Conservation (phyloP, 2,797 vertebrate species). For the Trematomus bernacchii region DNA sequence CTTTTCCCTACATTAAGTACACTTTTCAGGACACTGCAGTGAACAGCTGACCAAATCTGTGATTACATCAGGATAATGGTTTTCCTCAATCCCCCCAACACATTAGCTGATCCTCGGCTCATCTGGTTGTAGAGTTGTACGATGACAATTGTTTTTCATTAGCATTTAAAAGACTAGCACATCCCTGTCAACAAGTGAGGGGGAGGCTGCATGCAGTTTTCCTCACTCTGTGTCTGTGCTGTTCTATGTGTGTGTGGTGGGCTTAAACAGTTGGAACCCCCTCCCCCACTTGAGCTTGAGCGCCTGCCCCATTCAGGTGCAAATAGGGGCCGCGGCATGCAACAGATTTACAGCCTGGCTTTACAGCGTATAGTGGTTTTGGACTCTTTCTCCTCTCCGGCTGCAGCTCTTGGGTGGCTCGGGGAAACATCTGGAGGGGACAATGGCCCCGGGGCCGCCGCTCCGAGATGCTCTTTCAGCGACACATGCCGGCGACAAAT, state of each 20-base stretch:
- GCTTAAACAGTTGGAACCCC: slow-evolving; percentile 9
- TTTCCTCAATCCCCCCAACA: slow-evolving; percentile 8
- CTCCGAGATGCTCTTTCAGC: slow-evolving; percentile 44
- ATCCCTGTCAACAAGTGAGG: slow-evolving; percentile 35
- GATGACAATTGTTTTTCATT: slow-evolving; percentile 42
- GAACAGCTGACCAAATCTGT: slow-evolving; percentile 43
- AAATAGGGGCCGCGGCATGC: slow-evolving; percentile 61
- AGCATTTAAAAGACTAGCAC: slow-evolving; percentile 57
- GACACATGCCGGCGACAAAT: too few species aligned
- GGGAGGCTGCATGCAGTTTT: slow-evolving; percentile 15
- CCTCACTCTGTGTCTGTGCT: slow-evolving; percentile 4
- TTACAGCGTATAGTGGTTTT: slow-evolving; percentile 42
- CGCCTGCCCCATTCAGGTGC: slow-evolving; percentile 69
- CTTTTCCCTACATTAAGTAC: slow-evolving; percentile 1
- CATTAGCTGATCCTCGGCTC: slow-evolving; percentile 12
- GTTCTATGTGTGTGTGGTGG: slow-evolving; percentile 21
- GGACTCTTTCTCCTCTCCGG: slow-evolving; percentile 30
- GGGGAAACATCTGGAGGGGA: slow-evolving; percentile 78
- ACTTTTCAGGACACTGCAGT: slow-evolving; percentile 16
- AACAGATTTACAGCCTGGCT: slow-evolving; percentile 69
- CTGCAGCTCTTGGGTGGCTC: slow-evolving; percentile 67
- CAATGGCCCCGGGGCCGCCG: slow-evolving; percentile 48
- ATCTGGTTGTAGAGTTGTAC: slow-evolving; percentile 14
- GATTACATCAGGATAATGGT: slow-evolving; percentile 17
- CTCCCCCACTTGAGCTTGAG: slow-evolving; percentile 19